Conservation (phyloP, 2,113 vertebrate genomes). For the Callopanchax toddi region DNA sequence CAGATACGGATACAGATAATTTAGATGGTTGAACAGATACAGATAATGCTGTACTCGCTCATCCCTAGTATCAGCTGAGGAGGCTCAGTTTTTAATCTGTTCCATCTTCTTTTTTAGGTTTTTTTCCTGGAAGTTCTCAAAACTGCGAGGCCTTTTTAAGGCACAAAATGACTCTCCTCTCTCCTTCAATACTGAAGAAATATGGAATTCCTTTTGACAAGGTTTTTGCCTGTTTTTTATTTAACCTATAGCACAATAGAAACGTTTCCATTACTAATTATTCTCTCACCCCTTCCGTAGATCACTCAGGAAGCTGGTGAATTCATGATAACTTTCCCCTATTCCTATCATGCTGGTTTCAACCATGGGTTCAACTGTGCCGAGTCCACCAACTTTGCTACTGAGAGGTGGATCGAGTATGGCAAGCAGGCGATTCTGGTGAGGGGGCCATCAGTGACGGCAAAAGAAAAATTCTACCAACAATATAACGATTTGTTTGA, state of each 20-base stretch:
- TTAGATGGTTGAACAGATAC: too few relatives aligned
- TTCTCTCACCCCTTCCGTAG: slow-evolving; percentile 62
- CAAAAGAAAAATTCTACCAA: neutral
- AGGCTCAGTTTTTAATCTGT: neutral
- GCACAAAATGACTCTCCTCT: slow-evolving; percentile 98
- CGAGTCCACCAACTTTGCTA: slow-evolving; percentile 98
- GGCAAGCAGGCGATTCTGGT: slow-evolving; percentile 96
- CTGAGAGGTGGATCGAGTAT: slow-evolving; percentile 96
- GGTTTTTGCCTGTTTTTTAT: slow-evolving; percentile 69
- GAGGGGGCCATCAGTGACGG: slow-evolving; percentile 27
- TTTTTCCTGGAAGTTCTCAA: slow-evolving; percentile 95
- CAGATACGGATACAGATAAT: too few relatives aligned
- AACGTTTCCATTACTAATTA: neutral
- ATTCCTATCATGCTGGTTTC: slow-evolving; percentile 96
- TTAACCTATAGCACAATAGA: neutral
- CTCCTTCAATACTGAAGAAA: slow-evolving; percentile 95
- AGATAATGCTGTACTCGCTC: too few relatives aligned
- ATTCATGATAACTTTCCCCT: slow-evolving; percentile 98
- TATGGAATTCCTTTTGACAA: slow-evolving; percentile 98
- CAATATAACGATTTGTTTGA: neutral
- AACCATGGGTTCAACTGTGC: slow-evolving; percentile 99
- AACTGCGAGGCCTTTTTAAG: slow-evolving; percentile 97
- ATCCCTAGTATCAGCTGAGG: neutral
- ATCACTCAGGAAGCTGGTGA: slow-evolving; percentile 95
- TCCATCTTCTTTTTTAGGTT: slow-evolving; percentile 78